Evolutionary conservation across 2,888 invertebrate genomes (phyloP), one percentile per base, ranked within the genome.

Genomic region (Lysandra coridon): DNA sequence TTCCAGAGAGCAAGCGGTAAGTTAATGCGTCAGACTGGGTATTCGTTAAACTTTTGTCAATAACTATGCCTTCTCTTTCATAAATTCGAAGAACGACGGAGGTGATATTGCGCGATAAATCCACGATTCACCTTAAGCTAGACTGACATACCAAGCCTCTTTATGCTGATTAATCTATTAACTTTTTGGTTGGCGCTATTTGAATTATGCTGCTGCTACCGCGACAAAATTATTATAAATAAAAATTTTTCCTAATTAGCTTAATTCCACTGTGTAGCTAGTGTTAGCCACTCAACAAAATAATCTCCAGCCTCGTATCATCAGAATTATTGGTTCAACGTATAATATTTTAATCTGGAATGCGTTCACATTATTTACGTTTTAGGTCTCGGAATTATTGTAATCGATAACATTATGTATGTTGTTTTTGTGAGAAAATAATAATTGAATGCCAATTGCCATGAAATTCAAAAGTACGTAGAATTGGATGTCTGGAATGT

Each of bases 1-100:
- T 99, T 97, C 91, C 98, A 98, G 91, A 95, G 98, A 84, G 98
- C 99, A 62, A 98, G 97, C 91, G 98, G 98, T 97, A 85, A 91
- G 91, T 85, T 14, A 5, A 14, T 14, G 17, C 57, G 12, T 57
- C 57, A 57, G 53, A 14, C 4, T 53, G 53, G 53, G 14, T 53
- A 53, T 53, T 53, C 14, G 53, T 4, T 14, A 14, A 53, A 53
- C 14, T 53, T 53, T 44, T 44, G 10, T 44, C 44, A 1, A 44
- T 5, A 44, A 49, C 0, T 10, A 10, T 49, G 49, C 49, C 10
- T 49, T 10, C 1, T 4, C 57, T 57, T 57, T 4, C 12, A 57
- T 57, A 57, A 57, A 57, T 49, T 44, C 57, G 4, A 57, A 57
- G 14, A 57, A 57, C 14, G 17, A 57, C 12, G 3, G 17, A 14